phyloP scores from a whole-genome alignment of 1,140 invertebrate species.

The Pseudachorutes palmiensis region DNA sequence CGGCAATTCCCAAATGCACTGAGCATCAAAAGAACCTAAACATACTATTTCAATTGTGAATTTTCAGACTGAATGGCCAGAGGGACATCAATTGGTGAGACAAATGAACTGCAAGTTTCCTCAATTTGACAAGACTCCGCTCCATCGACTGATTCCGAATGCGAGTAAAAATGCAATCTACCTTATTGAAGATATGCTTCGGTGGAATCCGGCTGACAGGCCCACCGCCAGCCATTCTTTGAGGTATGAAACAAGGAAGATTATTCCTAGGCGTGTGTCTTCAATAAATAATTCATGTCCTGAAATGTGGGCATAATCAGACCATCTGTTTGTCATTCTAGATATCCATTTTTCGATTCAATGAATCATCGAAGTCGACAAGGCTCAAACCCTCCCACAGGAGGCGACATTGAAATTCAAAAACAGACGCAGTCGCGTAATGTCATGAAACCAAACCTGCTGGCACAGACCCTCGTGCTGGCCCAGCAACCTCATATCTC shows the following conservation, averaged over 20 bases:
- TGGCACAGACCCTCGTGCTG: slow-evolving; percentile 31
- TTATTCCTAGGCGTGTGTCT: no score
- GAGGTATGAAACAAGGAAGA: slow-evolving; percentile 44
- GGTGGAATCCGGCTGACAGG: slow-evolving; percentile 86
- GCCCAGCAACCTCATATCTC: slow-evolving; percentile 27
- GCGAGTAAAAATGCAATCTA: slow-evolving; percentile 73
- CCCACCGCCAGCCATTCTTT: slow-evolving; percentile 81
- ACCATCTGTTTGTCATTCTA: neutral
- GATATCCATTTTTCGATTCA: slow-evolving; percentile 34
- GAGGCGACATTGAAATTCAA: no score
- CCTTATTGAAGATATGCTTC: slow-evolving; percentile 76
- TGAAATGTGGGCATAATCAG: neutral
- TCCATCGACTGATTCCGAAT: slow-evolving; percentile 73
- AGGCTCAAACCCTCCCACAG: no score
- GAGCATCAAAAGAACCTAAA: no score
- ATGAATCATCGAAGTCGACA: slow-evolving; percentile 11
- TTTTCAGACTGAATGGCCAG: slow-evolving; percentile 79
- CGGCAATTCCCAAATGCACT: no score
- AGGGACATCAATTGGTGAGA: slow-evolving; percentile 83
- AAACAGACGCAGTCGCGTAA: neutral
- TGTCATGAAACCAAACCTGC: slow-evolving; percentile 16
- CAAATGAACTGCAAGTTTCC: slow-evolving; percentile 97
- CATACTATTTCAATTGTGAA: no score
- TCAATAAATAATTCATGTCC: neutral
- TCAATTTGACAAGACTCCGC: slow-evolving; percentile 65